Evolutionary conservation across 2,888 invertebrate species (phyloP).

Genomic region (Drosophila siamana): DNA sequence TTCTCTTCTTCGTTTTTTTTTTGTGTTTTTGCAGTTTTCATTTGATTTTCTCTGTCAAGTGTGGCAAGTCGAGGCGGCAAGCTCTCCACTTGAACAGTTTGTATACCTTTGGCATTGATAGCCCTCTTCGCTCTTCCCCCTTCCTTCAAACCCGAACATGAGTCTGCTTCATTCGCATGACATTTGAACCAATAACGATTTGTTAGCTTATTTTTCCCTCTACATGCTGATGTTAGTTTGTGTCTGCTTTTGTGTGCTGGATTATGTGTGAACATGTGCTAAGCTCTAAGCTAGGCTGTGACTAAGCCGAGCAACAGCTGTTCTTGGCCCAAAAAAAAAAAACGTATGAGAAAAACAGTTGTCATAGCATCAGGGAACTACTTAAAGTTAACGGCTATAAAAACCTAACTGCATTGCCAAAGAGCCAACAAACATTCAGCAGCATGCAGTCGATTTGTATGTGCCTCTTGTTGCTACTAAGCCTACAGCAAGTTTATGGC

Average conservation of each 20-base stretch:
- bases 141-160: constrained; percentile 37
- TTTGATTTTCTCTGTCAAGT: constrained; percentile 61
- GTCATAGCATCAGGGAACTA: constrained; percentile 34
- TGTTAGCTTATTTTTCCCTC: constrained; percentile 27
- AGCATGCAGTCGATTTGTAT: constrained; percentile 42
- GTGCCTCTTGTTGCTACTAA: constrained; percentile 12
- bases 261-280: constrained; percentile 38
- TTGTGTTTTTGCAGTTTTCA: constrained; percentile 3
- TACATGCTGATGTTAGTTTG: not conserved
- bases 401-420: constrained; percentile 12
- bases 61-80: constrained; percentile 58
- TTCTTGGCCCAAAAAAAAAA: constrained; percentile 40
- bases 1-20: no score
- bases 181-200: constrained; percentile 51
- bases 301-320: constrained; percentile 47
- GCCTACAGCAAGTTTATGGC: constrained; percentile 14
- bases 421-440: constrained; percentile 14
- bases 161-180: constrained; percentile 41
- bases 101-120: constrained; percentile 67
- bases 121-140: constrained; percentile 7
- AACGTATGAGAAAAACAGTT: constrained; percentile 53
- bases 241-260: constrained; percentile 25
- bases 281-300: constrained; percentile 31
- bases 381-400: constrained; percentile 29
- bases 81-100: constrained; percentile 50